These are phyloP conservation scores for Drosophila neutralis DNA, from an alignment of 2,888 invertebrate species.

Conservation along the genomic window DNA sequence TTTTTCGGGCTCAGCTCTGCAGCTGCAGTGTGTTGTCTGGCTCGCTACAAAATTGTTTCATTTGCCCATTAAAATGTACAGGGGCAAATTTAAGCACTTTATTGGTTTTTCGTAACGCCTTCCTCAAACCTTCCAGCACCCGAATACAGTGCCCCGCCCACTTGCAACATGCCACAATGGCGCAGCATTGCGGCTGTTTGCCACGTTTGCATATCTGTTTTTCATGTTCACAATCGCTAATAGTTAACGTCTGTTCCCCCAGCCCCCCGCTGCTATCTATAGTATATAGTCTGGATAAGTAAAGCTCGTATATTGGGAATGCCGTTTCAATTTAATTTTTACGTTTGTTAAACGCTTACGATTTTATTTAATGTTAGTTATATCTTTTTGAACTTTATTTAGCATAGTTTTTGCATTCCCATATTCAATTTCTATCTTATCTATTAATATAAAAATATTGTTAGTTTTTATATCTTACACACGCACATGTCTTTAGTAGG, in stretches of 20 bases:
- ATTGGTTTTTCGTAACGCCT: conserved; percentile 64
- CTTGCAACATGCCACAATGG: conserved; percentile 31
- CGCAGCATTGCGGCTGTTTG: conserved; percentile 66
- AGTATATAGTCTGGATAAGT: conserved; percentile 1
- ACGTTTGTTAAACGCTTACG: not conserved
- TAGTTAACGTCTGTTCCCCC: conserved; percentile 56
- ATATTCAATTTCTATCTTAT: not conserved
- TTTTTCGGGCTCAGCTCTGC: conserved; percentile 16
- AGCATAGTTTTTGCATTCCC: not conserved
- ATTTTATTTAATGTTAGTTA: not conserved
- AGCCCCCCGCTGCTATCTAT: not conserved
- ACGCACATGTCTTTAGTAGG: not conserved
- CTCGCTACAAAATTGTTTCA: conserved; percentile 68
- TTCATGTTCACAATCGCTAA: conserved; percentile 74
- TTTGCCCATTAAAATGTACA: conserved; percentile 75
- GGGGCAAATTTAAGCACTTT: conserved; percentile 74
- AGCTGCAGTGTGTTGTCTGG: conserved; percentile 12
- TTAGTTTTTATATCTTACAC: no score
- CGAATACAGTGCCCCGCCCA: not conserved
- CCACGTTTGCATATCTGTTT: conserved; percentile 77
- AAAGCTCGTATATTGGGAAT: conserved; percentile 3
- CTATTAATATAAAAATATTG: fast-evolving
- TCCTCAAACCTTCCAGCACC: not conserved
- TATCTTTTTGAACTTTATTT: not conserved
- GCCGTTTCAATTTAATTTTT: conserved; percentile 4